Evolutionary conservation across 1,140 invertebrate species (phyloP).

Genomic region (Drosophila watanabei): DNA sequence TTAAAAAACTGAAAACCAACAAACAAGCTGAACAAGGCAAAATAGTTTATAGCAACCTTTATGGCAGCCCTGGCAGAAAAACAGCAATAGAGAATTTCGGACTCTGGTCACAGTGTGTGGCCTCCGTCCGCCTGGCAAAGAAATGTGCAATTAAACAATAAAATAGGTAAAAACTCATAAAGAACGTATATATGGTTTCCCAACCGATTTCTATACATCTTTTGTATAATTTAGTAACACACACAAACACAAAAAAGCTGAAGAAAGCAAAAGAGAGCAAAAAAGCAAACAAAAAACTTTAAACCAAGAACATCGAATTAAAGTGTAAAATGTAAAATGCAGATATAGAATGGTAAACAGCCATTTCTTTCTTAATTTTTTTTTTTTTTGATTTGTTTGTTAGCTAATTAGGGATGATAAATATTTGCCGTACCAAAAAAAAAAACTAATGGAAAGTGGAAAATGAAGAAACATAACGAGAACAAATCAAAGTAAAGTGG

Average conservation of each 20-base stretch:
- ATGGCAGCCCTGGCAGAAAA: conserved; percentile 61
- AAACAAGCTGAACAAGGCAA: conserved; percentile 46
- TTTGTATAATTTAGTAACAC: conserved; percentile 25
- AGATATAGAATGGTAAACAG: conserved; percentile 20
- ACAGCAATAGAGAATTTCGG: conserved; percentile 29
- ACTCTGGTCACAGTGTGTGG: conserved; percentile 38
- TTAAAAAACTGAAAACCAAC: conserved; percentile 20
- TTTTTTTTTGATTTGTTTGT: conserved; percentile 28
- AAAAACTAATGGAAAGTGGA: conserved; percentile 14
- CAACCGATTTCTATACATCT: conserved; percentile 24
- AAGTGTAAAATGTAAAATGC: conserved; percentile 74
- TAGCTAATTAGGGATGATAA: conserved; percentile 37
- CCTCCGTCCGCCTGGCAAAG: conserved; percentile 27
- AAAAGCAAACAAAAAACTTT: conserved; percentile 42
- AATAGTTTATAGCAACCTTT: conserved; percentile 47
- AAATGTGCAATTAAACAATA: conserved; percentile 71
- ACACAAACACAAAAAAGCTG: conserved; percentile 1
- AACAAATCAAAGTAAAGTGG: conserved; percentile 65
- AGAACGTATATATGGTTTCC: conserved; percentile 21
- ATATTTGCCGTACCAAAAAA: conserved; percentile 70
- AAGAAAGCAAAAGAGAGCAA: conserved; percentile 16
- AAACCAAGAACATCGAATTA: conserved; percentile 85
- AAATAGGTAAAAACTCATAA: conserved; percentile 35
- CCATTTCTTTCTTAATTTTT: conserved; percentile 5
- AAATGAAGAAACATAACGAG: conserved; percentile 40